Evolutionary conservation across 2,888 invertebrate species (phyloP), one percentile per base, ranked within the genome.

Genomic region (Tachina grossa): DNA sequence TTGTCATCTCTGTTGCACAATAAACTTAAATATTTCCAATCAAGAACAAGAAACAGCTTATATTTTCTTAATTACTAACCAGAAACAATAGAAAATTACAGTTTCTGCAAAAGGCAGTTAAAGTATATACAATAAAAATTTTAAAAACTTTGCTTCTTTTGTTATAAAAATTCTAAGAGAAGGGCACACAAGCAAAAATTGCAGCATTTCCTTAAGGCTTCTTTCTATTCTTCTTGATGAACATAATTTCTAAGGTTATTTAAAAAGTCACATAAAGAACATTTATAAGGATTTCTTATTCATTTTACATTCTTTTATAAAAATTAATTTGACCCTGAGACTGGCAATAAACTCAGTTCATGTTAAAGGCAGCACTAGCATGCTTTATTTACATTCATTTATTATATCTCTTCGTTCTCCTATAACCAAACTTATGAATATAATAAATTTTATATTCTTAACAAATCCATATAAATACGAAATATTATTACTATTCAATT

Each of bases 301-400:
- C 1, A 16, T 16, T 13, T 57, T 51, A 6, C 1, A 31, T 31
- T 31, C 31, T 61, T 39, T 19, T 4, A 45, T 63, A 19, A 22
- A 19, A 66, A 66, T 55, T 39, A 71, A 39, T 71, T 31, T 79
- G 63, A 47, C 71, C 71, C 39, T 79, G 63, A 71, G 19, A 63
- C 69, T 49, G 6, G 14, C 53, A 22, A 11, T 10, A 51, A 45
- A n/a, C 10, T 19, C 59, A 63, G 79, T 63, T 72, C 79, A 79
- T 49, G 55, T 79, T 53, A 14, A 19, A 61, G 61, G 13, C 39
- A 43, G 5, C 9, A 31, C 0, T 6, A 5, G 31, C 6, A 61
- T 41, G n/a, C 19, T 19, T 49, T 61, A 39, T 41, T 6, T 63
- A 63, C 14, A 11, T 41, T 49, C 14, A 53, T 22, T 39, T 51